Evolutionary conservation across 2,797 vertebrate species (phyloP), one percentile per base, ranked within the genome.

Genomic region (Amblyraja radiata): DNA sequence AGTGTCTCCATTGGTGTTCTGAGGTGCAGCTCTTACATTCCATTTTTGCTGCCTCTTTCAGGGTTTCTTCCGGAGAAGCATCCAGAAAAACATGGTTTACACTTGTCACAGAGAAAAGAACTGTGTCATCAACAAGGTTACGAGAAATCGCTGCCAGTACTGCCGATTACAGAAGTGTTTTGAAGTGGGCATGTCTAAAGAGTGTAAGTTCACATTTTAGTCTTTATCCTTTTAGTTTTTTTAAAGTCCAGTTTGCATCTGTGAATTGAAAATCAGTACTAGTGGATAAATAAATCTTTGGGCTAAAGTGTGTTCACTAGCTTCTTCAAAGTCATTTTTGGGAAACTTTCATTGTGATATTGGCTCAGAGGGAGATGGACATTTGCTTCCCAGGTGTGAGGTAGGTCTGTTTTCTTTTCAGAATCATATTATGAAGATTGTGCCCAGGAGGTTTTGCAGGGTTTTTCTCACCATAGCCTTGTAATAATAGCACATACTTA

Each of bases 51-150:
- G 36, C 46, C 6, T 76, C 94, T 95, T 95, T 93, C 96, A 99
- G 97, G 99, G 99, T 93, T 99, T 99, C 96, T 99, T 99, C 96
- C 98, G 99, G 93, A 97, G 99, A 95, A 99, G 99, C 93, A 98
- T 99, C 95, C 98, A 99, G 97, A 99, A 99, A 96, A 98, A 99
- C 96, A 99, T 99, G 98, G 97, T 97, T 94, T 99, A 99, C 96
- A 99, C 98, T 77, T 99, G 99, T 96, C 98, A 99, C 94, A 96
- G 98, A 93, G 98, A 98, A 97, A 98, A 98, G 95, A 98, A 99
- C 96, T 99, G 99, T 96, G 97, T 98, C 95, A 99, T 99, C 96
- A 99, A 99, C 97, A 99, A 99, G 96, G 98, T 99, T 95, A 99
- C 98, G 94, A 97, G 99, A 96, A 99, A 99, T 96, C 98, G 98